Conservation (phyloP, 2,113 vertebrate species). For the Saccopteryx bilineata region DNA sequence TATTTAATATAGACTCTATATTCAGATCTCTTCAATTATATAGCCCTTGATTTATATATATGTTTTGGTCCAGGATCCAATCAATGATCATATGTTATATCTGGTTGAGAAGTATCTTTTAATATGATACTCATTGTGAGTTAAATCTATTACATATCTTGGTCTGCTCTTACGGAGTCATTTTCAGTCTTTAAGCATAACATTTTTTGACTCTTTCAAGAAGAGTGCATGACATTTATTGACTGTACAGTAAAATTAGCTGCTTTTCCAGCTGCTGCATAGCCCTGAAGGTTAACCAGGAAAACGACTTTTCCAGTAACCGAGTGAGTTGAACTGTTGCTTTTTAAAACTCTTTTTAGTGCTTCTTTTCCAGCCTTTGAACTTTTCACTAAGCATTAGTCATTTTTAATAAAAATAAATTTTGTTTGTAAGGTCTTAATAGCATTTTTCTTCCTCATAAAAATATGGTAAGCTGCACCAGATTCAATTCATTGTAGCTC, state of each 20-base stretch:
- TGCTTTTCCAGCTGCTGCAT: constrained; percentile 71
- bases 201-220: constrained; percentile 65
- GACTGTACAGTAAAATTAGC: constrained; percentile 59
- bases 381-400: constrained; percentile 72
- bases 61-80: not conserved
- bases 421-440: constrained; percentile 73
- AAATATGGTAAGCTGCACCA: constrained; percentile 63
- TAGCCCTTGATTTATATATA: not conserved
- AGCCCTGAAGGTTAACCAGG: constrained; percentile 62
- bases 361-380: constrained; percentile 67
- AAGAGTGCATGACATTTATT: constrained; percentile 47
- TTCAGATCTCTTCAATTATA: not conserved
- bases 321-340: constrained; percentile 55
- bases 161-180: not conserved
- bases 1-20: constrained; percentile 4
- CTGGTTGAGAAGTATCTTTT: constrained; percentile 7
- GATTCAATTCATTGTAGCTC: constrained; percentile 37
- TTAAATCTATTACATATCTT: not conserved
- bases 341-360: constrained; percentile 71
- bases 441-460: constrained; percentile 55
- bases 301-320: constrained; percentile 79
- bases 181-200: constrained; percentile 36
- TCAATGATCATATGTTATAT: not conserved
- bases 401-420: constrained; percentile 75
- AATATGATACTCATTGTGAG: not conserved